Conservation (phyloP, 2,888 invertebrate species). For the Prosapia bicincta region DNA sequence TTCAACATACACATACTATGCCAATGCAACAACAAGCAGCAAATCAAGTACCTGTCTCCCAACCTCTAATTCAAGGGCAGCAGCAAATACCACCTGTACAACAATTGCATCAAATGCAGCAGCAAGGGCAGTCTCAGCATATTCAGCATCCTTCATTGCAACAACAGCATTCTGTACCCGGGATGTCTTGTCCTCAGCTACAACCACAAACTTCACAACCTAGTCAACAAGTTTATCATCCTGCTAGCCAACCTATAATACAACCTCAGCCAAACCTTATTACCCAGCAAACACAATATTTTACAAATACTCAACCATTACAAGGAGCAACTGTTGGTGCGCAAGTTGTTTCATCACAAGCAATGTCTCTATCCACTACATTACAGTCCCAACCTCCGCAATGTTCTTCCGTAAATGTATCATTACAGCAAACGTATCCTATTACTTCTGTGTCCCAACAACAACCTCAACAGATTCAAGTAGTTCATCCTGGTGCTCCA, state of each 20-base stretch:
- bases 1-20: slow-evolving; percentile 16
- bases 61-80: slow-evolving; percentile 30
- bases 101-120: slow-evolving; percentile 30
- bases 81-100: slow-evolving; percentile 33
- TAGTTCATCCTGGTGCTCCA: neutral
- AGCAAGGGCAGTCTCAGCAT: slow-evolving; percentile 50
- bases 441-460: slow-evolving; percentile 41
- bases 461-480: slow-evolving; percentile 38
- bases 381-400: slow-evolving; percentile 27
- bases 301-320: slow-evolving; percentile 6
- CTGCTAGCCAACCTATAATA: slow-evolving; percentile 36
- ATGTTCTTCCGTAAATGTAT: slow-evolving; percentile 41
- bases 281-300: slow-evolving; percentile 20
- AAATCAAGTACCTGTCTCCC: slow-evolving; percentile 29
- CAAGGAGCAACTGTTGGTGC: slow-evolving; percentile 8
- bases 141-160: slow-evolving; percentile 47
- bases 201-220: slow-evolving; percentile 42
- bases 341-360: neutral
- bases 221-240: slow-evolving; percentile 45
- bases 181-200: slow-evolving; percentile 52
- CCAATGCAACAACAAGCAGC: slow-evolving; percentile 33
- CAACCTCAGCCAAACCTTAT: slow-evolving; percentile 42
- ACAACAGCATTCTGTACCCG: slow-evolving; percentile 46
- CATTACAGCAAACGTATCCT: slow-evolving; percentile 38
- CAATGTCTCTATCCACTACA: neutral